A percentile compares a stretch with the other conserved stretches of the same genome.
Conservation (phyloP, 2,113 vertebrate genomes). For the Tylochromis polylepis region DNA sequence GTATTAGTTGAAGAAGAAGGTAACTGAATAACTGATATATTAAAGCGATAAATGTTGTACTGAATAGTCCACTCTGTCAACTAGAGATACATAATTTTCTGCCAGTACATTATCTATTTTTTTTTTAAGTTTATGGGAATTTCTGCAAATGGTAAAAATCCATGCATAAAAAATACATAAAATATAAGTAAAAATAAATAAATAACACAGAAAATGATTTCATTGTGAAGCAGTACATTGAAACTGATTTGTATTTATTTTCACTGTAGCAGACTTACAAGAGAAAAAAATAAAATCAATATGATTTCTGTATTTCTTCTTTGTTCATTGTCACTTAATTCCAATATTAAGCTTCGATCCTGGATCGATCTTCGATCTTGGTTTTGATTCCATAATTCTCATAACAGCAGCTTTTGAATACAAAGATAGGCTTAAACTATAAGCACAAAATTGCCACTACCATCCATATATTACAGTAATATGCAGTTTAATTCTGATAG, state of each 20-base stretch:
- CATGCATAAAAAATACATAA: not conserved
- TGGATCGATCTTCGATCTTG: constrained; percentile 7
- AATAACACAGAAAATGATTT: not conserved
- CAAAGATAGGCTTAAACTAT: constrained; percentile 14
- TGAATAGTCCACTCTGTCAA: not conserved
- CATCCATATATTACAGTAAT: constrained; percentile 12
- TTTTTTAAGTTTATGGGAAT: not conserved
- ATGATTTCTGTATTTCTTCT: constrained; percentile 14
- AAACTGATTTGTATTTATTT: not conserved
- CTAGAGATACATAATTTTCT: not conserved
- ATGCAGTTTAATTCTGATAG: constrained; percentile 40
- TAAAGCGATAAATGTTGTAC: not conserved
- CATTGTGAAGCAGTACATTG: not conserved
- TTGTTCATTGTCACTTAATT: not conserved
- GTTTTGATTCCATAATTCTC: constrained; percentile 30
- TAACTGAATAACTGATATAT: not conserved
- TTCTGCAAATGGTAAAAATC: not conserved
- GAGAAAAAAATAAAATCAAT: not conserved
- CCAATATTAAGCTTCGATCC: not conserved
- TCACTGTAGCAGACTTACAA: not conserved
- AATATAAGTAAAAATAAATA: not conserved
- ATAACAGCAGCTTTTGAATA: constrained; percentile 43
- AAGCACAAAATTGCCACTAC: not conserved
- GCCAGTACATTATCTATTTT: not conserved
- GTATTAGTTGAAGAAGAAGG: not conserved